A percentile compares a stretch with the other conserved stretches of the same genome.
phyloP scores from a whole-genome alignment of 2,888 invertebrate genomes.

The Agrypnus murinus region DNA sequence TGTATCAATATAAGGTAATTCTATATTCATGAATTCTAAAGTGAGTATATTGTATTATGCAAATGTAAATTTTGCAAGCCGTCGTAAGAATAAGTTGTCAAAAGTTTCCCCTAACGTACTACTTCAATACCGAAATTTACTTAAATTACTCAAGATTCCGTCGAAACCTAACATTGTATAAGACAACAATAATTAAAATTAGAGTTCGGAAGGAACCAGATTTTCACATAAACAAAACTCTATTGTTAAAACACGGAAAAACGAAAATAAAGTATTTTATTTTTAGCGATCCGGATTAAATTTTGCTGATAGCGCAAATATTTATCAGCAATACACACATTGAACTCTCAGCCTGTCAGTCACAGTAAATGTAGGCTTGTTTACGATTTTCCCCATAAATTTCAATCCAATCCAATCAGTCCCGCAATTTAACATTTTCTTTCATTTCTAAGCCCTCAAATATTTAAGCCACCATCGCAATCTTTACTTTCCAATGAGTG shows the following conservation, averaged over 20 bases:
- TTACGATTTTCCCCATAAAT: constrained; percentile 36
- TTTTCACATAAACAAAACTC: too few relatives aligned
- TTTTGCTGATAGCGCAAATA: not conserved
- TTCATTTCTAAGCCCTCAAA: constrained; percentile 28
- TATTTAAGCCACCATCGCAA: constrained; percentile 39
- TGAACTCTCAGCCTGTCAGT: not conserved
- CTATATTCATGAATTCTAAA: constrained; percentile 48
- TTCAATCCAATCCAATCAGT: constrained; percentile 30
- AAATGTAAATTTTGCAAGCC: constrained; percentile 40
- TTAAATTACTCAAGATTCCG: not conserved
- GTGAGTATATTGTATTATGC: constrained; percentile 43
- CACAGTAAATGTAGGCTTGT: constrained; percentile 24
- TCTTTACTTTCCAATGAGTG: constrained; percentile 42
- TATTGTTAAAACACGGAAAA: too few relatives aligned
- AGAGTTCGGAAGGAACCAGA: too few relatives aligned
- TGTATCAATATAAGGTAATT: constrained; percentile 45
- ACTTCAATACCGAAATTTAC: not conserved
- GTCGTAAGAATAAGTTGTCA: constrained; percentile 24
- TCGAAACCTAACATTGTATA: not conserved
- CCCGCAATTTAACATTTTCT: constrained; percentile 36
- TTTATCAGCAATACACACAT: constrained; percentile 2
- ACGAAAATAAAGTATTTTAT: not conserved
- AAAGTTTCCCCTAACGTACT: constrained; percentile 32
- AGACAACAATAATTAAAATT: not conserved
- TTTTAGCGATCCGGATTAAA: not conserved